phyloP scores from a whole-genome alignment of 2,888 invertebrate genomes.

The Steinernema carpocapsae region DNA sequence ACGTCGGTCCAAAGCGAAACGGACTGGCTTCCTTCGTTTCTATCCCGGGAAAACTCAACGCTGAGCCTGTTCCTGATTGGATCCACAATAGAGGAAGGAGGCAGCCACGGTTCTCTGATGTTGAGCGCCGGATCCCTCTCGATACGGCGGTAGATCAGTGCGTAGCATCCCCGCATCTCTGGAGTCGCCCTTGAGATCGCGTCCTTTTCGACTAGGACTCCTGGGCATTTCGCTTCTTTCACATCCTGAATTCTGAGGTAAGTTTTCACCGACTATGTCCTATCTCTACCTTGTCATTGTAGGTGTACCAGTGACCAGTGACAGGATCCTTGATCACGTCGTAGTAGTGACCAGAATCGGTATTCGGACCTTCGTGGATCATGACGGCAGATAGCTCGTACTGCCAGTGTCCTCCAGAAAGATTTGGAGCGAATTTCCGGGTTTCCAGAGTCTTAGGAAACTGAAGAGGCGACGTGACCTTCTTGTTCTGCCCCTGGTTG shows the following conservation, averaged over 20 bases:
- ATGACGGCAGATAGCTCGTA: conserved; percentile 76
- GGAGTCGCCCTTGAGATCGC: conserved; percentile 39
- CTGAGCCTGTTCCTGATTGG: conserved; percentile 42
- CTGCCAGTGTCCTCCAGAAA: conserved; percentile 37
- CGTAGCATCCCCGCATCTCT: conserved; percentile 56
- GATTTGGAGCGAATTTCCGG: not conserved
- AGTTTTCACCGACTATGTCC: not conserved
- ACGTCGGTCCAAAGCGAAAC: conserved; percentile 40
- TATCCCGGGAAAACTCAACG: conserved; percentile 39
- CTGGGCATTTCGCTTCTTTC: conserved; percentile 39
- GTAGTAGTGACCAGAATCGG: conserved; percentile 77
- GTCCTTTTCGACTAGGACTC: conserved; percentile 40
- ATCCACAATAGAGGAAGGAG: conserved; percentile 41
- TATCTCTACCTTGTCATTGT: conserved; percentile 73
- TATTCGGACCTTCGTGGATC: conserved; percentile 76
- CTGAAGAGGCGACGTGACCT: conserved; percentile 57
- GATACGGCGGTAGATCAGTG: conserved; percentile 48
- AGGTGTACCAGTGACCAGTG: conserved; percentile 75
- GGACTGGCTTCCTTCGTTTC: conserved; percentile 42
- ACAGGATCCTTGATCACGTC: conserved; percentile 73
- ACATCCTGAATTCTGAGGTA: conserved; percentile 41
- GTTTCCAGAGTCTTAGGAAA: conserved; percentile 51
- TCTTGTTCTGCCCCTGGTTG: conserved; percentile 58
- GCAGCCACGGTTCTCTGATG: conserved; percentile 35
- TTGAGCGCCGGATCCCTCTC: conserved; percentile 18